Conservation (phyloP, 2,888 invertebrate species). For the Trachelus troglodyta region DNA sequence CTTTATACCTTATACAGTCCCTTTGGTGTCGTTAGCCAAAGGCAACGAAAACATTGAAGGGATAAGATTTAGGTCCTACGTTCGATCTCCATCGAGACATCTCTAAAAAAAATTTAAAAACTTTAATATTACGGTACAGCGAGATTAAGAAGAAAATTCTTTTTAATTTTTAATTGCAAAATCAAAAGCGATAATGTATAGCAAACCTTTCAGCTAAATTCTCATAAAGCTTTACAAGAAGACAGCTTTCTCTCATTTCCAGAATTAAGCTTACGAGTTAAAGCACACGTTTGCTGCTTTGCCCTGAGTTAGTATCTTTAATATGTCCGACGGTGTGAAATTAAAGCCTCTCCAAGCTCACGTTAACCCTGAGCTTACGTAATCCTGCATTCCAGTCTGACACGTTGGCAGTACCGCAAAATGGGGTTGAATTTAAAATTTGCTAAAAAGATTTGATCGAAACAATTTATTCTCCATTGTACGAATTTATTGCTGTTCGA, state of each 20-base stretch:
- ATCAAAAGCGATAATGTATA: not conserved
- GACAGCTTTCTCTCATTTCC: conserved; percentile 27
- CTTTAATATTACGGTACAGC: not conserved
- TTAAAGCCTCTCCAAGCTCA: conserved; percentile 43
- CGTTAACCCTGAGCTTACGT: conserved; percentile 36
- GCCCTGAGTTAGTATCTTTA: conserved; percentile 49
- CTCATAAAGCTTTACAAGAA: conserved; percentile 36
- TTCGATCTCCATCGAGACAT: not conserved
- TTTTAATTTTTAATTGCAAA: not conserved
- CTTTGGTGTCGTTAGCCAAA: not conserved
- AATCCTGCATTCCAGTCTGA: conserved; percentile 44
- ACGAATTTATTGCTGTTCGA: not conserved
- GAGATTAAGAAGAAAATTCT: not conserved
- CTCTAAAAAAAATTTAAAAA: not conserved
- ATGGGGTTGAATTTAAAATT: not conserved
- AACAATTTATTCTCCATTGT: not conserved
- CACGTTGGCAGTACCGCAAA: not conserved
- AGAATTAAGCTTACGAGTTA: conserved; percentile 40
- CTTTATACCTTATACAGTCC: not conserved
- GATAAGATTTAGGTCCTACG: not conserved
- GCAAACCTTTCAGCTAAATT: conserved; percentile 17
- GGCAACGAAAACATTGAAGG: not conserved
- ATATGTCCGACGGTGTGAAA: conserved; percentile 53
- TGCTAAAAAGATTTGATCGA: too few relatives aligned
- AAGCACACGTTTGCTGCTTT: conserved; percentile 23